Percentiles rank a stretch among this genome's conserved stretches.
Evolutionary conservation across 2,888 invertebrate species (phyloP).

Genomic region (Dicycla oo): DNA sequence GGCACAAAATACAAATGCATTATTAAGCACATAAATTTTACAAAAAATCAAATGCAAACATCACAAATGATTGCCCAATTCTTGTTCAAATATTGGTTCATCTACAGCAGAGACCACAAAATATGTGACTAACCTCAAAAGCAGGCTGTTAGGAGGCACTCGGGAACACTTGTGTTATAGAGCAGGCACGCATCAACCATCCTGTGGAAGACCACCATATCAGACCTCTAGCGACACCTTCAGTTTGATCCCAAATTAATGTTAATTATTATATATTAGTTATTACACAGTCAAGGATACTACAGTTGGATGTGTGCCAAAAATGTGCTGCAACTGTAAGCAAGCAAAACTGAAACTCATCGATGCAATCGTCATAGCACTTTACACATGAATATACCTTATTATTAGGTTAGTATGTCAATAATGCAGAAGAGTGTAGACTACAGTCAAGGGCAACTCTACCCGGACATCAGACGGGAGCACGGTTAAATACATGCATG

Average conservation of each 20-base stretch:
- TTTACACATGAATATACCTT: constrained; percentile 62
- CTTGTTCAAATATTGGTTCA: constrained; percentile 53
- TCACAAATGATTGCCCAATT: constrained; percentile 52
- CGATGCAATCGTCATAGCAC: constrained; percentile 73
- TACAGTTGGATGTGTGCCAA: constrained; percentile 85
- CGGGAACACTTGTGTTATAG: constrained; percentile 85
- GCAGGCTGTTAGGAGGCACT: constrained; percentile 88
- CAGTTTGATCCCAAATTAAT: constrained; percentile 70
- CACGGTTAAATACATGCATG: constrained; percentile 70
- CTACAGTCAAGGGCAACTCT: constrained; percentile 68
- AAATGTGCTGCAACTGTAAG: constrained; percentile 81
- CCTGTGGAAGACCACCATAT: constrained; percentile 87
- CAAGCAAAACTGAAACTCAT: constrained; percentile 84
- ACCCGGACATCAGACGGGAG: constrained; percentile 53
- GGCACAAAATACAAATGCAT: constrained; percentile 46
- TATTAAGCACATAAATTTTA: constrained; percentile 33
- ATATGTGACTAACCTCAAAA: constrained; percentile 86
- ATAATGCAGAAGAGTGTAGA: constrained; percentile 59
- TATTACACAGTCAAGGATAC: constrained; percentile 87
- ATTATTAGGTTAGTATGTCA: constrained; percentile 77
- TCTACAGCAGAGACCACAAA: constrained; percentile 54
- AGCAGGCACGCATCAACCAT: constrained; percentile 85
- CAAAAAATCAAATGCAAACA: constrained; percentile 37
- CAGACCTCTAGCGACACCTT: constrained; percentile 72
- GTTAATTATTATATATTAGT: constrained; percentile 72